Conservation (phyloP, 2,797 vertebrate genomes). For the Cynopterus sphinx region DNA sequence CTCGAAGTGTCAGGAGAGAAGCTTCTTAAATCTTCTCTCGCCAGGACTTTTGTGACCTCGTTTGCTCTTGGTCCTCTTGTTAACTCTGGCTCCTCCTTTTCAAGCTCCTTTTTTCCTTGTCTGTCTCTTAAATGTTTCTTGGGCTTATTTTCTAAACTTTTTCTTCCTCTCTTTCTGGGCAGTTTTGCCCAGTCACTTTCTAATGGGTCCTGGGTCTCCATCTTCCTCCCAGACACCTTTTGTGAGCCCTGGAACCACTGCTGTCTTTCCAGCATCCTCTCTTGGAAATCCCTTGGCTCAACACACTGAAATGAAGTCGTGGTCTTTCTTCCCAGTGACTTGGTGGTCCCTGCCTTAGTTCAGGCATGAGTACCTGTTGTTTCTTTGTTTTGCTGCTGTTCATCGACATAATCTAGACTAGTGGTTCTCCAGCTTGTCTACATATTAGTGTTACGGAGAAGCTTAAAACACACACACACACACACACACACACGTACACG, state of each 20-base stretch:
- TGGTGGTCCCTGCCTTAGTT: background rate
- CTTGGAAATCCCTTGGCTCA: background rate
- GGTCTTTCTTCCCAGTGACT: background rate
- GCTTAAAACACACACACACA: background rate
- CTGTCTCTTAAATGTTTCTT: background rate
- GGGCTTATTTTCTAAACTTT: background rate
- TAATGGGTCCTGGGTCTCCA: background rate
- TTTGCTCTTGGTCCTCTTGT: background rate
- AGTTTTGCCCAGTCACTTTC: background rate
- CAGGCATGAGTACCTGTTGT: background rate
- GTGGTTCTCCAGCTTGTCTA: background rate
- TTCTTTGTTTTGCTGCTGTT: background rate
- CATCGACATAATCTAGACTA: background rate
- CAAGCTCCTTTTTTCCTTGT: background rate
- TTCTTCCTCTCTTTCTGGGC: background rate
- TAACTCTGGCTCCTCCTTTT: background rate
- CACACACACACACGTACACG: too few relatives aligned
- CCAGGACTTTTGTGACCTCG: background rate
- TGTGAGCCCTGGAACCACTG: background rate
- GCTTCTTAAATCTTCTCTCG: background rate
- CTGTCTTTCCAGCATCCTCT: background rate
- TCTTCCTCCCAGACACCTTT: background rate
- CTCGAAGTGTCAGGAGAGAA: background rate
- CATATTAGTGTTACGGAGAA: background rate
- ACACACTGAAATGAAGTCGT: background rate